Conservation (phyloP, 1,140 invertebrate genomes). For the Drosophila persimilis region DNA sequence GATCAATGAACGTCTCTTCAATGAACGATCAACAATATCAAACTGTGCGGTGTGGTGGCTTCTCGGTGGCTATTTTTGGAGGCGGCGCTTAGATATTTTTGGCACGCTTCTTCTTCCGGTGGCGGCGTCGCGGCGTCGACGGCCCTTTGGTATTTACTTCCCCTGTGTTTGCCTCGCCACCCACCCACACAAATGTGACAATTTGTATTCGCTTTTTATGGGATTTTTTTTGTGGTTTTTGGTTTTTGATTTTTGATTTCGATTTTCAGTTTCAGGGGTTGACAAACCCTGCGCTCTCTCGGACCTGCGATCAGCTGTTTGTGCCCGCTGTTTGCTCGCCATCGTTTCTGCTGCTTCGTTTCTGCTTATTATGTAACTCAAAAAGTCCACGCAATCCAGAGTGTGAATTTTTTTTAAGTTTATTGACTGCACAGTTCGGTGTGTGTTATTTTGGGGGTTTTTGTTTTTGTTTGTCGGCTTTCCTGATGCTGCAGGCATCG, state of each 20-base stretch:
- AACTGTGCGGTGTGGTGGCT: conserved; percentile 4
- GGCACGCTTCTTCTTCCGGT: conserved; percentile 73
- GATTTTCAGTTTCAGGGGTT: conserved; percentile 42
- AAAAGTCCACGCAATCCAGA: conserved; percentile 57
- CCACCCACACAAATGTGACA: conserved; percentile 9
- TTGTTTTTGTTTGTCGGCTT: no score
- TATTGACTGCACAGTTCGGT: conserved; percentile 51
- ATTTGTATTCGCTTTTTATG: conserved; percentile 39
- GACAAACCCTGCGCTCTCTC: conserved; percentile 49
- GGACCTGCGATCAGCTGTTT: conserved; percentile 54
- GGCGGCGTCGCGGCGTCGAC: conserved; percentile 47
- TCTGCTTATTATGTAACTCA: conserved; percentile 69
- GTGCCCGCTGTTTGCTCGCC: neutral
- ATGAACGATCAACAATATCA: conserved; percentile 9
- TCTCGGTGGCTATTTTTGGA: conserved; percentile 55
- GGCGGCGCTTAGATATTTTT: conserved; percentile 71
- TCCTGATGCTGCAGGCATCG: conserved; percentile 1
- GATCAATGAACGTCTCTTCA: conserved; percentile 33
- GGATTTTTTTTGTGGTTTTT: conserved; percentile 3
- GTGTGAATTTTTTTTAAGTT: conserved; percentile 46
- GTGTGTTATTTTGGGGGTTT: neutral
- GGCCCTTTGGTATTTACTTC: conserved; percentile 54
- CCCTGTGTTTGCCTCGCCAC: conserved; percentile 2
- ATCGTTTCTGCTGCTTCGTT: neutral
- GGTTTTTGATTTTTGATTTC: conserved; percentile 13